phyloP scores from a whole-genome alignment of 2,797 vertebrate species.

The Choloepus didactylus region DNA sequence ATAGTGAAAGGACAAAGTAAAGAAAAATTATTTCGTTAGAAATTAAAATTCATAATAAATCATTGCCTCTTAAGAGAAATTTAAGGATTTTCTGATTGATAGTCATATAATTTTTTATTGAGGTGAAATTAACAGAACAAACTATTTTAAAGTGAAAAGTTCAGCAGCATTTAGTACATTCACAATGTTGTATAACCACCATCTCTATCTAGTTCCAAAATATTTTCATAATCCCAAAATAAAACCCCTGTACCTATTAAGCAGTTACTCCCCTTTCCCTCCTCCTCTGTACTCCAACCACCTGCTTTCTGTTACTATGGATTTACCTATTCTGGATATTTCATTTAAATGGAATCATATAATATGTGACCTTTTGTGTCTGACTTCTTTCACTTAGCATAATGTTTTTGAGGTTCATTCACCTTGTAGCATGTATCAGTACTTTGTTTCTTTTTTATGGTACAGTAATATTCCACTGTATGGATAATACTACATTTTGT shows the following conservation, averaged over 20 bases:
- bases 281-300: neutral
- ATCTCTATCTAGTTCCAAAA: constrained; percentile 6
- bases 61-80: neutral
- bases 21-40: neutral
- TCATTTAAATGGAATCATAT: neutral
- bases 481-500: neutral
- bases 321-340: neutral
- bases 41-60: neutral
- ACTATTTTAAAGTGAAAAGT: neutral
- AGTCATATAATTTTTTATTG: neutral
- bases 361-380: neutral
- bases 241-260: neutral
- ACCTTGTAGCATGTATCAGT: neutral
- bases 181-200: neutral
- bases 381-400: neutral
- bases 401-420: neutral
- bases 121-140: constrained; percentile 2
- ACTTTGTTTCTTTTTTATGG: neutral
- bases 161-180: neutral
- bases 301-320: neutral
- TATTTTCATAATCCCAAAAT: neutral
- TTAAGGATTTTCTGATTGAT: constrained; percentile 2
- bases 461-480: neutral
- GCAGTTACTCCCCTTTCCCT: neutral
- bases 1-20: neutral